phyloP scores from a whole-genome alignment of 1,140 invertebrate genomes.

The Octopus sinensis region DNA sequence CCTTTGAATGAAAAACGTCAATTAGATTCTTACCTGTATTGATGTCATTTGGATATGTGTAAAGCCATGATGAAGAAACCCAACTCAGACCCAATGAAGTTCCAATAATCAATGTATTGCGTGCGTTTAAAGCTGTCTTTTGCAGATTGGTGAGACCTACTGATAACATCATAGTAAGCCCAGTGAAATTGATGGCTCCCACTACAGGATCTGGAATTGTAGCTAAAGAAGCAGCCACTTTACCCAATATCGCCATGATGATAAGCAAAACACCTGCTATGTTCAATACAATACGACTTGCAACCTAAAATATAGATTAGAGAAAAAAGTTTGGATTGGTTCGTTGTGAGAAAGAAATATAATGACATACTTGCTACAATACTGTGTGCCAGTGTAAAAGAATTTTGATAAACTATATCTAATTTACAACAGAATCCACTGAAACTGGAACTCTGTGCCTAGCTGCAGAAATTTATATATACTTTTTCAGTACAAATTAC shows the following conservation, averaged over 20 bases:
- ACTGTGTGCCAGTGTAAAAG: no score
- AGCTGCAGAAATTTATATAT: no score
- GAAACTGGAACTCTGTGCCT: no score
- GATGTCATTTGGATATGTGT: slow-evolving; percentile 64
- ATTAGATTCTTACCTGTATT: slow-evolving; percentile 62
- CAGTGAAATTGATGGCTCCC: slow-evolving; percentile 80
- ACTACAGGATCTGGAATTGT: slow-evolving; percentile 82
- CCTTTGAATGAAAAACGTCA: no score
- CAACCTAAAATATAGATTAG: slow-evolving; percentile 31
- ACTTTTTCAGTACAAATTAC: no score
- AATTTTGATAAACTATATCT: no score
- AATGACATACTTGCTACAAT: no score
- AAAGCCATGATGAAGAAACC: slow-evolving; percentile 70
- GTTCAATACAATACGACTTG: slow-evolving; percentile 58
- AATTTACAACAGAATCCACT: no score
- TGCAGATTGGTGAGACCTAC: slow-evolving; percentile 69
- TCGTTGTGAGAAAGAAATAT: no score
- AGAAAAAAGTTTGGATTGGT: neutral
- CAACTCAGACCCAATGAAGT: slow-evolving; percentile 81
- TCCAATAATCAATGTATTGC: slow-evolving; percentile 81
- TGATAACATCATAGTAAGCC: slow-evolving; percentile 65
- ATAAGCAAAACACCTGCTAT: slow-evolving; percentile 77
- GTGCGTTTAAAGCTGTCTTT: slow-evolving; percentile 77
- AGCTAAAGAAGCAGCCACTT: slow-evolving; percentile 80
- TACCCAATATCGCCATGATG: slow-evolving; percentile 65